Percentiles rank a stretch among this genome's conserved stretches.
These are phyloP conservation scores for Prosopocoilus inquinatus DNA, from an alignment of 2,888 invertebrate species.

Conservation along the genomic window DNA sequence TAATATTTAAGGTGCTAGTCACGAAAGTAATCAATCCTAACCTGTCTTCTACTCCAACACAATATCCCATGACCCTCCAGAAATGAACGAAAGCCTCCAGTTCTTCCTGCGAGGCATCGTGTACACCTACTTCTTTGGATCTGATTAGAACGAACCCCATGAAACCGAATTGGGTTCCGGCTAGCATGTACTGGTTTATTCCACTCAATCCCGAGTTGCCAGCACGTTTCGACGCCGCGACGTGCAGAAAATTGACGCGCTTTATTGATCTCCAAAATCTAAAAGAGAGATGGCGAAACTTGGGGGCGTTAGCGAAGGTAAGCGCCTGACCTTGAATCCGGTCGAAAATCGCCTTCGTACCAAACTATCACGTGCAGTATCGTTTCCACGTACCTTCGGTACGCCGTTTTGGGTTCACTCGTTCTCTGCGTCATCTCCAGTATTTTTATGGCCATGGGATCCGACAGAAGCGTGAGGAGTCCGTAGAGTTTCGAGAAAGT, in stretches of 20 bases:
- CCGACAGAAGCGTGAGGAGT: slow-evolving; percentile 69
- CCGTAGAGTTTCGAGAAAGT: slow-evolving; percentile 74
- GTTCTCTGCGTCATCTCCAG: slow-evolving; percentile 72
- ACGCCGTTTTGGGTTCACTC: slow-evolving; percentile 63
- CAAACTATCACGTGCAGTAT: slow-evolving; percentile 75
- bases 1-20: neutral
- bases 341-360: slow-evolving; percentile 71
- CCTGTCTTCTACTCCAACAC: slow-evolving; percentile 81
- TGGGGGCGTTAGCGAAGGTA: neutral
- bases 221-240: slow-evolving; percentile 57
- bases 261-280: slow-evolving; percentile 69
- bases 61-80: slow-evolving; percentile 79
- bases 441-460: slow-evolving; percentile 71
- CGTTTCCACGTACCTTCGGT: slow-evolving; percentile 77
- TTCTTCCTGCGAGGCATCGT: slow-evolving; percentile 59
- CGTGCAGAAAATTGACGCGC: slow-evolving; percentile 66
- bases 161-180: slow-evolving; percentile 84
- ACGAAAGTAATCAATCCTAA: slow-evolving; percentile 39
- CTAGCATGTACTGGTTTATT: slow-evolving; percentile 81
- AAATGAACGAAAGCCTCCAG: slow-evolving; percentile 76
- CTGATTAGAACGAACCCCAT: slow-evolving; percentile 70
- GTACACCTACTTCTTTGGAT: slow-evolving; percentile 64
- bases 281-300: neutral
- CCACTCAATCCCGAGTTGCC: slow-evolving; percentile 51
- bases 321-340: slow-evolving; percentile 57